phyloP scores from a whole-genome alignment of 2,888 invertebrate species.

The Acleris cristana region DNA sequence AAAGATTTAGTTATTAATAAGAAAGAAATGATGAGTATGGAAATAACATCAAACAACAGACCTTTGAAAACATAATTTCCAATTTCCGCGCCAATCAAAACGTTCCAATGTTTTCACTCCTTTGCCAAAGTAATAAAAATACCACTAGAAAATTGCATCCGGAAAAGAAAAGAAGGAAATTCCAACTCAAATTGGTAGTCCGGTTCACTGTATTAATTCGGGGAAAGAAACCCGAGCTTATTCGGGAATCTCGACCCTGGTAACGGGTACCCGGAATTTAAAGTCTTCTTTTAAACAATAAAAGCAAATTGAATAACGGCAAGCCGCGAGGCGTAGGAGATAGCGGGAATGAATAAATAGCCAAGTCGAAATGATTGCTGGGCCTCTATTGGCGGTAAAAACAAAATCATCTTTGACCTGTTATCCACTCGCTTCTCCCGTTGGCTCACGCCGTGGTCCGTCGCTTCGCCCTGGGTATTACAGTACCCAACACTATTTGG shows the following conservation, averaged over 20 bases:
- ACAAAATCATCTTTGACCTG: no score
- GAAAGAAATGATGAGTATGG: no score
- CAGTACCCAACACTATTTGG: no score
- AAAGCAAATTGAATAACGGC: slow-evolving; percentile 38
- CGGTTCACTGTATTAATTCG: slow-evolving; percentile 37
- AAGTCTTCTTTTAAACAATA: slow-evolving; percentile 39
- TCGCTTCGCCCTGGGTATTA: no score
- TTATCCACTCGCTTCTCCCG: no score
- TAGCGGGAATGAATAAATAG: slow-evolving; percentile 14
- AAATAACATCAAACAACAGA: no score
- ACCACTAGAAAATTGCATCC: slow-evolving; percentile 26
- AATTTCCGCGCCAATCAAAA: background rate
- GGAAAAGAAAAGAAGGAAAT: slow-evolving; percentile 33
- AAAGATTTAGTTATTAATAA: no score
- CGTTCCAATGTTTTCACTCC: slow-evolving; percentile 2
- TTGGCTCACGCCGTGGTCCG: no score
- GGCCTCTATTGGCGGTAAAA: no score
- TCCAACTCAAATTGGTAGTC: slow-evolving; percentile 35
- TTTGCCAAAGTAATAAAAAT: slow-evolving; percentile 25
- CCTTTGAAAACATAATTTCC: background rate
- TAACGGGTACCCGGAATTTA: slow-evolving; percentile 32
- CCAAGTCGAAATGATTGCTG: no score
- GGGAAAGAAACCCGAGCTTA: slow-evolving; percentile 32
- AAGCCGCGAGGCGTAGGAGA: background rate
- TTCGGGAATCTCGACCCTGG: slow-evolving; percentile 32